phyloP scores from a whole-genome alignment of 2,888 invertebrate species.

The Pammene aurita region DNA sequence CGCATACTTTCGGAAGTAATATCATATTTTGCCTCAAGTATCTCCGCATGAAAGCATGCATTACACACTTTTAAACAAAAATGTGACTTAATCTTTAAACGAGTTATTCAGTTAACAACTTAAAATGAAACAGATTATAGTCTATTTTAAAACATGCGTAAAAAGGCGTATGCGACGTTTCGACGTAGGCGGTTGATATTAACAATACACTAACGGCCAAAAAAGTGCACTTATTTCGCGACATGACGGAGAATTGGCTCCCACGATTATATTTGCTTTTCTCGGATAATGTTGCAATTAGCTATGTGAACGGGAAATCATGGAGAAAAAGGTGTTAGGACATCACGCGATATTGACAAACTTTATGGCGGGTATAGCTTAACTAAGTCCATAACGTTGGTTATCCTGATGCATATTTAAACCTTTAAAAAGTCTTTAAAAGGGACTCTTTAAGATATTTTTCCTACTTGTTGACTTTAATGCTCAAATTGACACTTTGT shows the following conservation, averaged over 20 bases:
- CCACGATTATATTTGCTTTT: slow-evolving; percentile 54
- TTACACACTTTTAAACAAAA: not conserved
- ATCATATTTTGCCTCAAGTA: slow-evolving; percentile 17
- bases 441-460: no score
- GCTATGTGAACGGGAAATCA: slow-evolving; percentile 62
- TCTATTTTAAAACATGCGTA: not conserved
- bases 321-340: slow-evolving; percentile 39
- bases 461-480: no score
- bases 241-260: slow-evolving; percentile 49
- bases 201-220: slow-evolving; percentile 52
- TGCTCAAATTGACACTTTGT: no score
- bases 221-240: slow-evolving; percentile 55
- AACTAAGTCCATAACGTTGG: no score
- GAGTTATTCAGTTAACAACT: not conserved
- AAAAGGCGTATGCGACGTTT: not conserved
- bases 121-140: not conserved
- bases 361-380: not conserved
- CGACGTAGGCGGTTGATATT: slow-evolving; percentile 15
- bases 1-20: slow-evolving; percentile 29
- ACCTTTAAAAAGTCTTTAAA: no score
- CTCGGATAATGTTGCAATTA: slow-evolving; percentile 65
- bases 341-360: slow-evolving; percentile 30
- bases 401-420: no score
- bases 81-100: not conserved
- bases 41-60: slow-evolving; percentile 28